Evolutionary conservation across 2,113 vertebrate genomes (phyloP), one percentile per base, ranked within the genome.

Genomic region (Oncorhynchus masou): DNA sequence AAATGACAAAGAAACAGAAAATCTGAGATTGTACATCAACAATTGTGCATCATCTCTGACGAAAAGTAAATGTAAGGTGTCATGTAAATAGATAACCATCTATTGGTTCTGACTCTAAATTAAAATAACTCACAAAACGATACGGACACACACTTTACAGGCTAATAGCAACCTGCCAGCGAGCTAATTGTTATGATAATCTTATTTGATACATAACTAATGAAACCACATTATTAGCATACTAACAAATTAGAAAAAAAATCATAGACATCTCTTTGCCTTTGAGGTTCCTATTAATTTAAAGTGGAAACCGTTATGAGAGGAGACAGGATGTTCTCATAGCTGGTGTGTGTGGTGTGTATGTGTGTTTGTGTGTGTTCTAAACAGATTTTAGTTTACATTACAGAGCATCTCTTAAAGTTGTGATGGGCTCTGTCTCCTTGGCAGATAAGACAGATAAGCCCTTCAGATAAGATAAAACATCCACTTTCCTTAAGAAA

Each of bases 51-150:
- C 15, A 54, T 27, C 12, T 5, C 59, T 45, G 24, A 20, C 2
- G 1, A 79, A 34, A 66, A 51, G 45, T 6, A 73, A 72, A 75
- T 19, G 74, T 15, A 4, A 66, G 62, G 45, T 60, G 24, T 31
- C 48, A 51, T 22, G 16, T 16, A 70, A 79, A 79, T 22, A 76
- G 85, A 81, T 68, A 34, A 59, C 74, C 34, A 22, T 2, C 0
- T 89, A 90, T 89, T 85, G 77, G 75, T 81, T 88, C 79, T 86
- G 91, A 91, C 87, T 70, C 5, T 86, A n/a, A 45, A 69, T 69
- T 31, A 19, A 34, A 45, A 81, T 62, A 66, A 78, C 77, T 29
- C 76, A 34, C 73, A 85, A 88, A 90, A 84, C 83, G 82, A 90
- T 83, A 85, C 19, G 81, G 90, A 89, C 87, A 64, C 78, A n/a